Percentiles rank a stretch among this genome's conserved stretches.
Conservation (phyloP, 2,797 vertebrate genomes). For the Limosa lapponica region DNA sequence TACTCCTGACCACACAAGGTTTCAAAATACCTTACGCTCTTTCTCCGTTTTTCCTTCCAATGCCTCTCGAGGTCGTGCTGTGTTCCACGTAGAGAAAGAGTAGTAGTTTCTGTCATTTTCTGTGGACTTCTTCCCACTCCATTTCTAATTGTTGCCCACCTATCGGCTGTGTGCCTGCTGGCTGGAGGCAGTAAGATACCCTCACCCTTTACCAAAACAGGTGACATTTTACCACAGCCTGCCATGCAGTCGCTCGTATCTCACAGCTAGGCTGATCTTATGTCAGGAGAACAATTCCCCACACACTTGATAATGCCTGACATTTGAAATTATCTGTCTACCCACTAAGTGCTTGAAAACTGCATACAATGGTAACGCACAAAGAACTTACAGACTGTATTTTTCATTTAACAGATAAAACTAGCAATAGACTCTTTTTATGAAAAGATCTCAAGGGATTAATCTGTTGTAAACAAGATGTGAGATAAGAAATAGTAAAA, state of each 20-base stretch:
- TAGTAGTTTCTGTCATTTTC: neutral
- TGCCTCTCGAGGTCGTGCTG: neutral
- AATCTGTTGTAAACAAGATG: neutral
- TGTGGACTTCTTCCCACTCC: neutral
- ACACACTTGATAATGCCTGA: neutral
- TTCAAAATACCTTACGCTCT: neutral
- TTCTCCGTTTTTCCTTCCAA: neutral
- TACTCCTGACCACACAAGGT: neutral
- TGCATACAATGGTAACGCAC: neutral
- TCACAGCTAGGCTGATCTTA: neutral
- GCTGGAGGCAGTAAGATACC: neutral
- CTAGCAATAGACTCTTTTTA: neutral
- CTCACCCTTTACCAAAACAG: neutral
- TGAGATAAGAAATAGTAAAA: neutral
- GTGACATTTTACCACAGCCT: neutral
- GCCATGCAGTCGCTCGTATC: neutral
- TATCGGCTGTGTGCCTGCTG: neutral
- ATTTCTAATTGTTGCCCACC: neutral
- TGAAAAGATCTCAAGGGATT: neutral
- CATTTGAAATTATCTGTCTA: neutral
- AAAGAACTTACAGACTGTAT: neutral
- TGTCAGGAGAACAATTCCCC: neutral
- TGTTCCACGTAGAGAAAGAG: neutral
- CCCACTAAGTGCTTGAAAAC: neutral
- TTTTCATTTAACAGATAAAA: neutral